Evolutionary conservation across 92 coral and sea anemone genomes (phyloP).

Genomic region (Palythoa heliodiscus): DNA sequence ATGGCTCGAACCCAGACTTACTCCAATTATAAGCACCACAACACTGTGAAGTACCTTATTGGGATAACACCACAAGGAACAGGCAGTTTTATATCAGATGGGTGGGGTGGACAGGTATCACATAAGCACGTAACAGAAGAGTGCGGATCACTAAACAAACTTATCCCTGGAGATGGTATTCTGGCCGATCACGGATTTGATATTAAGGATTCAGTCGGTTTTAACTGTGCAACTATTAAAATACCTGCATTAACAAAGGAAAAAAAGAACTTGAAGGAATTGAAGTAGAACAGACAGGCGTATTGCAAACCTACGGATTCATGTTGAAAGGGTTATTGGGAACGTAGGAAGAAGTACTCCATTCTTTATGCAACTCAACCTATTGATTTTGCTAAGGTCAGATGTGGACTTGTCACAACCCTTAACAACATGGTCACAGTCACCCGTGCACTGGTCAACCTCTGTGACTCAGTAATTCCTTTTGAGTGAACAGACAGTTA

Average conservation of each 20-base stretch:
- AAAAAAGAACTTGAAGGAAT: conserved; percentile 46
- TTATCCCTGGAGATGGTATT: conserved; percentile 23
- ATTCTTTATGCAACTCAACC: conserved; percentile 27
- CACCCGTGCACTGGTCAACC: conserved; percentile 18
- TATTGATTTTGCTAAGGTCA: conserved; percentile 6
- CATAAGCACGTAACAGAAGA: conserved; percentile 41
- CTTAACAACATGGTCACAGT: conserved; percentile 34
- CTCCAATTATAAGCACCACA: background rate
- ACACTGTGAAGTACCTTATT: background rate
- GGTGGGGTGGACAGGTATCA: conserved; percentile 39
- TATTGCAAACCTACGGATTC: conserved; percentile 27
- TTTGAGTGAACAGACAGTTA: conserved; percentile 12
- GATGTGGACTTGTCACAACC: conserved; percentile 3
- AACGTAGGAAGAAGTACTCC: conserved; percentile 13
- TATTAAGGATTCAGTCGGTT: conserved; percentile 56
- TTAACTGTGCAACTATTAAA: conserved; percentile 55
- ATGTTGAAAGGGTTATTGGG: background rate
- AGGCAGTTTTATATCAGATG: background rate
- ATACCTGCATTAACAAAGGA: conserved; percentile 61
- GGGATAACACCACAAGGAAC: conserved; percentile 28
- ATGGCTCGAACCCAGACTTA: background rate
- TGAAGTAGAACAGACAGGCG: conserved; percentile 49
- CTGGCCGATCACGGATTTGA: conserved; percentile 60
- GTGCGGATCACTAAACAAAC: background rate
- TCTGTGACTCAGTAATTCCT: conserved; percentile 15